These are phyloP conservation scores for Caenorhabditis angaria DNA, from an alignment of 2,888 invertebrate genomes.

Conservation along the genomic window DNA sequence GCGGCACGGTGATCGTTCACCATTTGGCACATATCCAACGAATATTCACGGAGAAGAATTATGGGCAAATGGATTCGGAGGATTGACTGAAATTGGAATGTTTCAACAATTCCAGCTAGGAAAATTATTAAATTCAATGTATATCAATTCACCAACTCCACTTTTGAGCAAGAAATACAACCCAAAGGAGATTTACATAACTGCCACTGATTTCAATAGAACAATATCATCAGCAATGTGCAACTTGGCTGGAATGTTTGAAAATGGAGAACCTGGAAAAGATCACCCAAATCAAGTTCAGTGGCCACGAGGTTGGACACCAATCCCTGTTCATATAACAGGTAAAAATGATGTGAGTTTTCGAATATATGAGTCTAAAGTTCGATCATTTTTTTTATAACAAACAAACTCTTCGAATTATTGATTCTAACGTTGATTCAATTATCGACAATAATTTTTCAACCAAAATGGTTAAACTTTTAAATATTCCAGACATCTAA, in stretches of 20 bases:
- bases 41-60: conserved; percentile 83
- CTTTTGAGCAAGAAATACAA: conserved; percentile 45
- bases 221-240: conserved; percentile 83
- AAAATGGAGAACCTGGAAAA: conserved; percentile 49
- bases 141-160: conserved; percentile 46
- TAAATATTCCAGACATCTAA: neutral
- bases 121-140: conserved; percentile 45
- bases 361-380: too few relatives aligned
- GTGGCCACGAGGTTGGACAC: conserved; percentile 66
- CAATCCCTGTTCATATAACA: conserved; percentile 64
- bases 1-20: conserved; percentile 90
- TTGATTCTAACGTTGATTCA: too few relatives aligned
- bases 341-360: conserved; percentile 41
- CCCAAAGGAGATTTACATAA: conserved; percentile 68
- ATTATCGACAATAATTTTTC: conserved; percentile 58
- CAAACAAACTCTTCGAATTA: too few relatives aligned
- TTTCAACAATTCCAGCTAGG: conserved; percentile 62
- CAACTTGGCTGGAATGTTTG: conserved; percentile 84
- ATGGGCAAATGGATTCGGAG: conserved; percentile 88
- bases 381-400: too few relatives aligned
- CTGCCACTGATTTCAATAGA: conserved; percentile 73
- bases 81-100: conserved; percentile 80
- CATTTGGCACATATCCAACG: conserved; percentile 82
- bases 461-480: too few relatives aligned
- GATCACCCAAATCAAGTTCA: conserved; percentile 51